These are phyloP conservation scores for Drosophila pruinosa DNA, from an alignment of 1,140 invertebrate species.

Conservation along the genomic window DNA sequence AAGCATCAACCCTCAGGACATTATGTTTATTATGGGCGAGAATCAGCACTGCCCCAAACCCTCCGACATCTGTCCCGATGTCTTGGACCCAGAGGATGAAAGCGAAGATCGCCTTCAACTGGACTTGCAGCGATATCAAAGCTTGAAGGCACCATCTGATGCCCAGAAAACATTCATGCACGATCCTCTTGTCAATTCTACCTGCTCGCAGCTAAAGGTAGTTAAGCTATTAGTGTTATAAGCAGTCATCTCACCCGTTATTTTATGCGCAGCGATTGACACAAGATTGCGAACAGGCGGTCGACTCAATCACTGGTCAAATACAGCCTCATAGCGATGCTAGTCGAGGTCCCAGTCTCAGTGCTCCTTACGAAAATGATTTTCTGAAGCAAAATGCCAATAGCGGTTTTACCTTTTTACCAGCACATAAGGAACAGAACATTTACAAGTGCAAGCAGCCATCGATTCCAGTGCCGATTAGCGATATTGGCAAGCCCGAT, in stretches of 20 bases:
- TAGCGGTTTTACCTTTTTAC: conserved; percentile 26
- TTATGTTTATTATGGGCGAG: conserved; percentile 24
- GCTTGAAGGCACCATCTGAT: background rate
- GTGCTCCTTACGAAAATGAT: background rate
- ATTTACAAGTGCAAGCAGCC: too few species aligned
- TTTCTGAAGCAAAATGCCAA: background rate
- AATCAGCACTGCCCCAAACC: background rate
- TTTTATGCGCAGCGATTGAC: conserved; percentile 48
- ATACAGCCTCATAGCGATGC: background rate
- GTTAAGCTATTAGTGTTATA: background rate
- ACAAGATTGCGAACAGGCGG: conserved; percentile 42
- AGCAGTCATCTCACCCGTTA: background rate
- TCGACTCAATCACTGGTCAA: conserved; percentile 34
- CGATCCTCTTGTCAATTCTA: conserved; percentile 14
- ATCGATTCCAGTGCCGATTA: conserved; percentile 23
- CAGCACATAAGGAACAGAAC: too few species aligned
- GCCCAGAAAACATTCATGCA: conserved; percentile 1
- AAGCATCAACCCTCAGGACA: conserved; percentile 26
- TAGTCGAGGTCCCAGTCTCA: too few species aligned
- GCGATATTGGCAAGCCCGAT: background rate
- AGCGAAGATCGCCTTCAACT: background rate
- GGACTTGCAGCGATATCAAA: conserved; percentile 11
- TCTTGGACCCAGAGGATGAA: background rate
- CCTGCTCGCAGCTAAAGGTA: conserved; percentile 54
- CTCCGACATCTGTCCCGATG: background rate